Percentiles rank a stretch among this genome's conserved stretches.
These are phyloP conservation scores for Cotesia vestalis DNA, from an alignment of 1,140 invertebrate species.

Conservation along the genomic window DNA sequence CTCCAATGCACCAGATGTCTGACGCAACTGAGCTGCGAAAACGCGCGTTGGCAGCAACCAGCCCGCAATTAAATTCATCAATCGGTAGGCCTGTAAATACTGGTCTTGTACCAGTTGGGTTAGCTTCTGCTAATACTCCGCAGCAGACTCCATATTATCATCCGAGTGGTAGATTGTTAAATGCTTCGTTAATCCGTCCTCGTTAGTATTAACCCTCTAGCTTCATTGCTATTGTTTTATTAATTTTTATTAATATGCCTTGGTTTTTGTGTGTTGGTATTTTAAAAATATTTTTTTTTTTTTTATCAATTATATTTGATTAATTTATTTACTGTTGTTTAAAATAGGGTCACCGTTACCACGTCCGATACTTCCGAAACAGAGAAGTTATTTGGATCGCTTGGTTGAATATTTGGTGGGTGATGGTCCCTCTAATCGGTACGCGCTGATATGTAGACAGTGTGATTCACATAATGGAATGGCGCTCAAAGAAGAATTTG, in stretches of 20 bases:
- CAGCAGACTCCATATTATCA: constrained; percentile 43
- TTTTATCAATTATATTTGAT: background rate
- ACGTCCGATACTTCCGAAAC: constrained; percentile 67
- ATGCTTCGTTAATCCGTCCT: constrained; percentile 44
- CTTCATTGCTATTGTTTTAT: background rate
- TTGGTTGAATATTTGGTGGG: constrained; percentile 94
- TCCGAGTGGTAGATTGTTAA: constrained; percentile 45
- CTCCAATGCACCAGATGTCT: background rate
- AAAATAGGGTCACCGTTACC: constrained; percentile 57
- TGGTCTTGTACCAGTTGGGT: constrained; percentile 39
- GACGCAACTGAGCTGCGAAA: constrained; percentile 51
- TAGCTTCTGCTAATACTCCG: constrained; percentile 38
- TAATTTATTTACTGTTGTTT: constrained; percentile 29
- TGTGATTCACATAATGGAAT: constrained; percentile 97
- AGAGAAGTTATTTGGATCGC: constrained; percentile 81
- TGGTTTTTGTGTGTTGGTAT: constrained; percentile 18
- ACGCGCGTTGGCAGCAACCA: constrained; percentile 51
- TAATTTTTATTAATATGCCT: background rate
- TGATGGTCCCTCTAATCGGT: constrained; percentile 93
- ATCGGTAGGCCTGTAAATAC: constrained; percentile 38
- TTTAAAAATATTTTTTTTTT: constrained; percentile 10
- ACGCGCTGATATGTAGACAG: constrained; percentile 90
- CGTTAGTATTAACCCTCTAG: constrained; percentile 51
- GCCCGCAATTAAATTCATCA: constrained; percentile 43
- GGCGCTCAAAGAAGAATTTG: constrained; percentile 96